Percentiles rank a stretch among this genome's conserved stretches.
Conservation (phyloP, 37 sponge, comb jelly and placozoan species). For the Dysidea cf. avara region DNA sequence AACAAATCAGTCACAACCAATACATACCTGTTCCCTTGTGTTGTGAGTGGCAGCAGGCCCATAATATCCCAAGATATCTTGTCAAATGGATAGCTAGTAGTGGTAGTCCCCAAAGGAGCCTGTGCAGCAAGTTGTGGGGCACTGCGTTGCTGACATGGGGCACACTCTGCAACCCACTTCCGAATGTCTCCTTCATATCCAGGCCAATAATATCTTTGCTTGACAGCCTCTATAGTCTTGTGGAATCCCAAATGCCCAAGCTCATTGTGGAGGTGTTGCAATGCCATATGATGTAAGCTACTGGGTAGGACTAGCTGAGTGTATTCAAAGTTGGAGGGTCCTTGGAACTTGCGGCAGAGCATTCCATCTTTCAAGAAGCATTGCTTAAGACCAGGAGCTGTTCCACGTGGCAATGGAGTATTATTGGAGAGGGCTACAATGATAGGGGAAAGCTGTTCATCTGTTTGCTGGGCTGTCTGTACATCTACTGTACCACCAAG, state of each 20-base stretch:
- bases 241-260: too few species aligned
- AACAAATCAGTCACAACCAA: too few species aligned
- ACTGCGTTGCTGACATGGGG: slow-evolving; percentile 5
- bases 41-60: too few species aligned
- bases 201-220: slow-evolving; percentile 41
- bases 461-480: too few species aligned
- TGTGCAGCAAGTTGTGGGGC: slow-evolving; percentile 3
- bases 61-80: too few species aligned
- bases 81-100: too few species aligned
- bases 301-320: slow-evolving; percentile 10
- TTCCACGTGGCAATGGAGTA: neutral
- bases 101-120: slow-evolving; percentile 27
- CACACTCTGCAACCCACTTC: slow-evolving; percentile 16
- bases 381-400: too few species aligned
- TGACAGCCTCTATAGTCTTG: too few species aligned
- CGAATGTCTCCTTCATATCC: slow-evolving; percentile 5
- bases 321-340: neutral
- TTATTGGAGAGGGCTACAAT: too few species aligned
- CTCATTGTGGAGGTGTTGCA: slow-evolving; percentile 23
- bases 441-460: too few species aligned
- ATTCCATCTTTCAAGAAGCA: neutral
- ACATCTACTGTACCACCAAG: too few species aligned
- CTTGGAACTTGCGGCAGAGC: neutral
- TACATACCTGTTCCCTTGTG: too few species aligned
- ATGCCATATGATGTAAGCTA: neutral